These are phyloP conservation scores for Helleia helle DNA, from an alignment of 2,888 invertebrate species.

Conservation along the genomic window DNA sequence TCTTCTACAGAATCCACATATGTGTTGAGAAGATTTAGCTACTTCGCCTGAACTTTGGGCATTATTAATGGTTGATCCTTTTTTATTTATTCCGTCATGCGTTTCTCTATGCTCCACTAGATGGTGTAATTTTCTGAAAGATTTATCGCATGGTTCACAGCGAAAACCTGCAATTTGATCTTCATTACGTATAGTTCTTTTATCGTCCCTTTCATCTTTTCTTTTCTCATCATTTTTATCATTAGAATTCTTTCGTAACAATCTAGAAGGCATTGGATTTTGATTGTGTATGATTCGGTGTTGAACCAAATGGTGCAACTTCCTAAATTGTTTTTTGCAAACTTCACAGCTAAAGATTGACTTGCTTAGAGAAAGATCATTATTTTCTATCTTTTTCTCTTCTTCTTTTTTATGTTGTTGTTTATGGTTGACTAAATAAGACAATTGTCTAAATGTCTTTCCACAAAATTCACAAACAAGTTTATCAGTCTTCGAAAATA, in stretches of 20 bases:
- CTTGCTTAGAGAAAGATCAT: conserved; percentile 24
- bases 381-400: conserved; percentile 31
- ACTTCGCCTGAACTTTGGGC: conserved; percentile 29
- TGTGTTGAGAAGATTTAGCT: conserved; percentile 31
- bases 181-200: conserved; percentile 33
- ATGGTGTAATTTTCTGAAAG: conserved; percentile 65
- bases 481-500: conserved; percentile 28
- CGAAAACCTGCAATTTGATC: conserved; percentile 59
- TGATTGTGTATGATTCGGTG: conserved; percentile 58
- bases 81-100: conserved; percentile 57
- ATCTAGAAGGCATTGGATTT: conserved; percentile 27
- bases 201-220: conserved; percentile 33
- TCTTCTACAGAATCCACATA: conserved; percentile 61
- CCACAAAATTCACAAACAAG: conserved; percentile 61
- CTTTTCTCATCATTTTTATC: conserved; percentile 44
- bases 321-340: conserved; percentile 63
- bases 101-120: conserved; percentile 66
- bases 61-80: conserved; percentile 32
- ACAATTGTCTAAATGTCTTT: conserved; percentile 61
- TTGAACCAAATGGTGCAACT: conserved; percentile 63
- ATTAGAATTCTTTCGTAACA: conserved; percentile 44
- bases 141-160: conserved; percentile 67
- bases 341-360: conserved; percentile 56
- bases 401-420: conserved; percentile 49
- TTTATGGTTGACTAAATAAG: conserved; percentile 59